These are phyloP conservation scores for Clanis bilineata DNA, from an alignment of 2,888 invertebrate species.

Conservation along the genomic window DNA sequence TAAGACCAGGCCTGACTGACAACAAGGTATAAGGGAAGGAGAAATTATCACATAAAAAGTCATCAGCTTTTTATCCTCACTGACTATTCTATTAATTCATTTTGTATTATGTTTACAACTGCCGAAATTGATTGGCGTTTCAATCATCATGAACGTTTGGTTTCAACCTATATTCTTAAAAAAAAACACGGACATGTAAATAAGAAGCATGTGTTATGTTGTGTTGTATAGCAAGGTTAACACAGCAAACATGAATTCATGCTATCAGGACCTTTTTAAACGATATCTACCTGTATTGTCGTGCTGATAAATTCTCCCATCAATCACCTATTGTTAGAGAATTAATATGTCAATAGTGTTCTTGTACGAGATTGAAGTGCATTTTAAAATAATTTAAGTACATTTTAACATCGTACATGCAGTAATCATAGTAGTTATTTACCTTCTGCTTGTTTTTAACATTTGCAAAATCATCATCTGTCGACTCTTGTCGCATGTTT, in stretches of 20 bases:
- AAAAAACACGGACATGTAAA: background rate
- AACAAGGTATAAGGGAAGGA: too few species aligned
- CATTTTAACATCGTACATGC: constrained; percentile 24
- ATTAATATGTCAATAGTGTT: constrained; percentile 37
- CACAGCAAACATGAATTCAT: background rate
- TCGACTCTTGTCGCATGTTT: constrained; percentile 53
- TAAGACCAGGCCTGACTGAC: too few species aligned
- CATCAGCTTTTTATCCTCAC: too few species aligned
- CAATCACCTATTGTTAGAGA: constrained; percentile 61
- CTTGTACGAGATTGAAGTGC: constrained; percentile 17
- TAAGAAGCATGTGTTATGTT: constrained; percentile 6
- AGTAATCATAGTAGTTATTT: constrained; percentile 21
- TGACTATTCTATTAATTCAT: too few species aligned
- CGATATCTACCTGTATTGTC: constrained; percentile 53
- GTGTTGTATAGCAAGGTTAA: background rate
- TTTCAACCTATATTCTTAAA: background rate
- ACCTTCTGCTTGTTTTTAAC: constrained; percentile 68
- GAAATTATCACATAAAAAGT: too few species aligned
- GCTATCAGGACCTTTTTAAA: background rate
- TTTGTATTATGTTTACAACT: too few species aligned
- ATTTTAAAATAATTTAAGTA: constrained; percentile 22
- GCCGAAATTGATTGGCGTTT: too few species aligned
- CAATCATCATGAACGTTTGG: too few species aligned
- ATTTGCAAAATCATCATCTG: constrained; percentile 61
- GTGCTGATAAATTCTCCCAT: constrained; percentile 53